Conservation (phyloP, 2,888 invertebrate genomes). For the Hanleya hanleyi region DNA sequence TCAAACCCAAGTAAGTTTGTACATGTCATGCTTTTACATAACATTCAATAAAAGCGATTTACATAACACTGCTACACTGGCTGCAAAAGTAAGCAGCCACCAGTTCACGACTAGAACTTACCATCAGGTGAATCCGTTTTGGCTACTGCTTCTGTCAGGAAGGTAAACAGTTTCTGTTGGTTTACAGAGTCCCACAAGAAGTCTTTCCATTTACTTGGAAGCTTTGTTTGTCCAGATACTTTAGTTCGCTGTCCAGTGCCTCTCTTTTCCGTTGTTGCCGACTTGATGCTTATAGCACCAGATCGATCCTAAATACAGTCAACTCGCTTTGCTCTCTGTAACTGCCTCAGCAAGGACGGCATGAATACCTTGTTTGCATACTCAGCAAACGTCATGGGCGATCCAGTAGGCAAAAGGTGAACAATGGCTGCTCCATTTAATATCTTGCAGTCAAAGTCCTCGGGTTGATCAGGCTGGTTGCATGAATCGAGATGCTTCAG, state of each 20-base stretch:
- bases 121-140: background rate
- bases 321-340: background rate
- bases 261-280: background rate
- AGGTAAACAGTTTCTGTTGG: background rate
- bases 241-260: background rate
- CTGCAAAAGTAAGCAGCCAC: too few relatives aligned
- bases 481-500: background rate
- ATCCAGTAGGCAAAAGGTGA: background rate
- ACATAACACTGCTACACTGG: too few relatives aligned
- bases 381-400: background rate
- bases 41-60: too few relatives aligned
- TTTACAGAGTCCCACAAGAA: background rate
- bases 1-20: too few relatives aligned
- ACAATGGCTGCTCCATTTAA: background rate
- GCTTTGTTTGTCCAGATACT: background rate
- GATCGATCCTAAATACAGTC: background rate
- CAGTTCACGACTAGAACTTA: too few relatives aligned
- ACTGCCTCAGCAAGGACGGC: background rate
- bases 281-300: background rate
- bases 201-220: background rate
- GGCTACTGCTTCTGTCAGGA: background rate
- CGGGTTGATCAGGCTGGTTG: background rate
- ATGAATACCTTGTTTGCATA: background rate
- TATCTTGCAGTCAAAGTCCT: background rate
- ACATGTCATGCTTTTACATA: too few relatives aligned